Evolutionary conservation across 2,888 invertebrate species (phyloP).

Genomic region (Lingula anatina): DNA sequence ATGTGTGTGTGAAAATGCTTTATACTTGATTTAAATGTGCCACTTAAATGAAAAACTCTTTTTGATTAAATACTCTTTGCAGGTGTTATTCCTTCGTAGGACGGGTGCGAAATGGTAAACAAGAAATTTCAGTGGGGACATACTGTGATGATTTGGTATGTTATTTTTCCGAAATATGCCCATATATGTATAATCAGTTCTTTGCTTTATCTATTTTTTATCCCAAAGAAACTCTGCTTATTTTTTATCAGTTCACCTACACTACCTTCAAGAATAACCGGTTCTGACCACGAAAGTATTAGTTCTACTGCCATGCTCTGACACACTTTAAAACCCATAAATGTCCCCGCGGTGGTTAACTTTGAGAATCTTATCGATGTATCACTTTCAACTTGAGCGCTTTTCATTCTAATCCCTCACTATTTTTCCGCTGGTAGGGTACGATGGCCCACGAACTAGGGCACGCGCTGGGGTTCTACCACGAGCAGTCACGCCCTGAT

Average conservation of each 20-base stretch:
- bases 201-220: too few species aligned
- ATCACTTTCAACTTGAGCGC: neutral
- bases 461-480: slow-evolving; percentile 34
- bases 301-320: neutral
- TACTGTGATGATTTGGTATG: slow-evolving; percentile 21
- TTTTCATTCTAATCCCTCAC: neutral
- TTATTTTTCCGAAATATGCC: neutral
- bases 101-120: slow-evolving; percentile 18
- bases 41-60: neutral
- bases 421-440: slow-evolving; percentile 18
- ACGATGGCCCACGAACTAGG: slow-evolving; percentile 33
- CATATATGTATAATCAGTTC: neutral
- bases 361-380: too few species aligned
- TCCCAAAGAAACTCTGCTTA: too few species aligned
- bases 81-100: slow-evolving; percentile 34
- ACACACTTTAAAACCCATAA: neutral
- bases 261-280: too few species aligned
- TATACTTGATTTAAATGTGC: neutral
- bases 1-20: slow-evolving; percentile 1
- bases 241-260: too few species aligned
- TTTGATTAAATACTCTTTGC: slow-evolving; percentile 1
- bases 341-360: too few species aligned
- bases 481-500: slow-evolving; percentile 37
- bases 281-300: too few species aligned
- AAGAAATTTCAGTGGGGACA: slow-evolving; percentile 24